Evolutionary conservation across 2,113 vertebrate genomes (phyloP), one percentile per base, ranked within the genome.

Genomic region (Ranitomeya imitator): DNA sequence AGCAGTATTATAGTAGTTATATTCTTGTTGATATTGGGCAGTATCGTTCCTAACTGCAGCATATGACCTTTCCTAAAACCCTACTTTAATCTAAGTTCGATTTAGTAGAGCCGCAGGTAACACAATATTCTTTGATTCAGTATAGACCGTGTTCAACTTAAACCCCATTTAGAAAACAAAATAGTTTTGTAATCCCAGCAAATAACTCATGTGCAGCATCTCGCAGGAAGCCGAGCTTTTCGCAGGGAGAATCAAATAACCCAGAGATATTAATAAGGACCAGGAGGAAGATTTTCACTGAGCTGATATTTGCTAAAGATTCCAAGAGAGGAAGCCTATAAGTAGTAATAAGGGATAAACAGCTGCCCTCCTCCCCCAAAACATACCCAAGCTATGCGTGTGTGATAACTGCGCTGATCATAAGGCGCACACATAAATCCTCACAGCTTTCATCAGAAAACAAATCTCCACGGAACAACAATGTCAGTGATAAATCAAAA

Each of bases 401-500:
- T 79, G 8, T 31, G 61, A 86, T 37, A 86, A 14, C 60, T 18
- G 52, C 51, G 23, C 77, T 55, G 85, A 65, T 87, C 74, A 52
- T 31, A 37, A 67, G 76, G 52, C 61, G 55, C 37, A 16, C 21
- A 54, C 37, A 79, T 9, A 71, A 76, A 87, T 57, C 74, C 54
- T 18, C 16, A 1, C 76, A 10, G 59, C 74, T 79, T 86, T 57
- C 51, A 79, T 57, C 19, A 52, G 45, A 16, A 67, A 79, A 87
- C 77, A 87, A 59, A 80, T 51, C 85, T 16, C 18, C 21, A 37
- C 23, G 14, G 16, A 26, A 69, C 78, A 79, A 86, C 85, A 80
- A 87, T 59, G 51, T 51, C 61, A 19, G 23, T 71, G 52, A 79
- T 87, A 80, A 87, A 45, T 59, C 55, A 26, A 87, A 87, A 87